Conservation (phyloP, 2,113 vertebrate genomes). For the rat (Rattus norvegicus) region GRCr8 NC_086033.1:100089501-100090000, state of each 20-base stretch:
- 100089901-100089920: too few species aligned
- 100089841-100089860: neutral
- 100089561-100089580: neutral
- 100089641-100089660: neutral
- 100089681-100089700: neutral
- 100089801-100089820: neutral
- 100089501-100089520: neutral
- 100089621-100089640: neutral
- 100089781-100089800: too few species aligned
- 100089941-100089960: too few species aligned
- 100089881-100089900: too few species aligned
- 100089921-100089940: too few species aligned
- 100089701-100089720: neutral
- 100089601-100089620: neutral
- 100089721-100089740: neutral
- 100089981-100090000: too few species aligned
- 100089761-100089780: too few species aligned
- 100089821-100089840: neutral
- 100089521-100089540: neutral
- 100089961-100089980: too few species aligned
- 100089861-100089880: neutral
- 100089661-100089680: neutral
- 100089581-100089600: neutral
- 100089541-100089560: neutral
- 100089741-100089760: constrained; percentile 39